Evolutionary conservation across 2,888 invertebrate genomes (phyloP).

Genomic region (Philopedon plagiatum): DNA sequence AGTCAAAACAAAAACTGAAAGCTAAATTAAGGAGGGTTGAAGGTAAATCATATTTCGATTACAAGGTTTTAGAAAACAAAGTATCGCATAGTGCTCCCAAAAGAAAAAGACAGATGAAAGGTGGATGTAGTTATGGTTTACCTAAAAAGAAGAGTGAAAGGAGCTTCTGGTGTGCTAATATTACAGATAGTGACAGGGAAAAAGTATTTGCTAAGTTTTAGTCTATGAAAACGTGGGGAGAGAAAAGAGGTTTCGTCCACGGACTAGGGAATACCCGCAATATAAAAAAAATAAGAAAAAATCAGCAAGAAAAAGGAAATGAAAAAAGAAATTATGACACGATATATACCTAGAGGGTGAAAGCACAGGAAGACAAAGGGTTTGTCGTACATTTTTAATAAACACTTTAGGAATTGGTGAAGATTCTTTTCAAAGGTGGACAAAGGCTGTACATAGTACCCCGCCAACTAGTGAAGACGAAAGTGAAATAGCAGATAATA

Average conservation of each 20-base stretch:
- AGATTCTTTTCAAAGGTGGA: conserved; percentile 5
- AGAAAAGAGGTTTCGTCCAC: not conserved
- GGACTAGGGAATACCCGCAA: not conserved
- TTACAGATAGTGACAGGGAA: not conserved
- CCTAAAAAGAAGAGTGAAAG: no score
- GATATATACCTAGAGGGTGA: not conserved
- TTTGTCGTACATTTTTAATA: not conserved
- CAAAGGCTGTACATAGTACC: not conserved
- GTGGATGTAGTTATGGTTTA: no score
- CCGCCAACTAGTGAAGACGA: no score
- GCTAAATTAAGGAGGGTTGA: no score
- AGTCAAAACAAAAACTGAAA: no score
- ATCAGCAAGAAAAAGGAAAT: not conserved
- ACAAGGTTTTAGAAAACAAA: no score
- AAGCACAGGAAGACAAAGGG: no score
- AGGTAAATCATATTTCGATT: no score
- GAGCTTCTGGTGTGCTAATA: not conserved
- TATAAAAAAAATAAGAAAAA: not conserved
- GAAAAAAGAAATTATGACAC: not conserved
- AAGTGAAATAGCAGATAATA: no score
- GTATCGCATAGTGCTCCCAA: no score
- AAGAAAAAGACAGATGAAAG: no score
- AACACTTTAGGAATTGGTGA: not conserved
- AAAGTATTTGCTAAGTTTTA: not conserved
- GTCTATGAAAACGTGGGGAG: not conserved